Evolutionary conservation across 1,140 invertebrate genomes (phyloP), one percentile per base, ranked within the genome.

Genomic region (Leptoteleia sp.): DNA sequence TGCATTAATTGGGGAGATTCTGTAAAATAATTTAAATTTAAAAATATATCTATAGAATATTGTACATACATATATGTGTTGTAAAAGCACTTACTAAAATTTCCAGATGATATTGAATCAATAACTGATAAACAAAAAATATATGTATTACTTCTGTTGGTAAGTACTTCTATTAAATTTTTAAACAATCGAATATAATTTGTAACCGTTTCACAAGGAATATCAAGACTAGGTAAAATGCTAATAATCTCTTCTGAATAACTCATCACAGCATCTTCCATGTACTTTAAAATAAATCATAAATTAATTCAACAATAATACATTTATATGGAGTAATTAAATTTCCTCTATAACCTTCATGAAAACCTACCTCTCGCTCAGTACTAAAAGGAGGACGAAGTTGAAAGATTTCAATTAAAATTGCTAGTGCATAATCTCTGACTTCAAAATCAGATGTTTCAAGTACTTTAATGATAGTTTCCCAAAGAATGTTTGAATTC

Each of bases 51-150:
- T 7, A 19, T 13, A 33, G 4, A 22, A 57, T 25, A 33, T n/a
- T n/a, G n/a, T 48, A 83, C 78, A 79, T 52, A 85, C 84, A 43
- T 15, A 76, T 65, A 29, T 76, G 19, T n/a, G n/a, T n/a, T n/a
- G n/a, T n/a, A n/a, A n/a, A n/a, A n/a, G n/a, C n/a, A n/a, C n/a
- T n/a, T n/a, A n/a, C n/a, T n/a, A n/a, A n/a, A n/a, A n/a, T n/a
- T n/a, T 50, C 72, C 77, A 16, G 71, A 67, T 17, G 62, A 25
- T 13, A 79, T 80, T 2, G 83, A 29, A 64, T 86, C 76, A 22
- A 86, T 65, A 6, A 86, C 22, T 22, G 55, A 54, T 13, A 84
- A 82, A 47, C 80, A 86, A 0, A 87, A 68, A 48, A 83, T 67
- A 4, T 17, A 52, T 1, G 62, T 52, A 16, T 59, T 55, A 52